phyloP scores from a whole-genome alignment of 2,113 vertebrate genomes.

The Gobio gobio region DNA sequence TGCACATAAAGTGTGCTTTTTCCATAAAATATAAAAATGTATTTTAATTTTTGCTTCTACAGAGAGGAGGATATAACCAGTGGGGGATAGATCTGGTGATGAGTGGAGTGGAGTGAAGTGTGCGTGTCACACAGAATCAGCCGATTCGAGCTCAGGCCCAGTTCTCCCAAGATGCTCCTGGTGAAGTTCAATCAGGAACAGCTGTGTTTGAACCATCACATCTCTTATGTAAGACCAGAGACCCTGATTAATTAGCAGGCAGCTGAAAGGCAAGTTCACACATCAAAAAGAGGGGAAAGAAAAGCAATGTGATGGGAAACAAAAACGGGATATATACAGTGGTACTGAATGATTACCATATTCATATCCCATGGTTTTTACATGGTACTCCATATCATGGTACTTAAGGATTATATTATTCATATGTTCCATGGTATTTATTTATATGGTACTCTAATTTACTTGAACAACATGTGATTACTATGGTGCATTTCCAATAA shows the following conservation, averaged over 20 bases:
- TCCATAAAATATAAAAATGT: background rate
- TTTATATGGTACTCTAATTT: background rate
- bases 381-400: background rate
- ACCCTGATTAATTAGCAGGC: conserved; percentile 40
- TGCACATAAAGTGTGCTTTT: background rate
- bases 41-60: background rate
- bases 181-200: conserved; percentile 10
- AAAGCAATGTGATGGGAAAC: background rate
- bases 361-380: background rate
- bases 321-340: background rate
- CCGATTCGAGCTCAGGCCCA: conserved; percentile 42
- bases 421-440: background rate
- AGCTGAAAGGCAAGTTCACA: conserved; percentile 6
- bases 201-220: conserved; percentile 20
- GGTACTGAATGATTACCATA: background rate
- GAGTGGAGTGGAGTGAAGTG: background rate
- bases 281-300: conserved; percentile 21
- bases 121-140: background rate
- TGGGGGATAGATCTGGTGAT: background rate
- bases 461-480: background rate
- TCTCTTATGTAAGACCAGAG: conserved; percentile 19
- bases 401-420: background rate
- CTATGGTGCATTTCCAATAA: background rate
- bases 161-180: conserved; percentile 25
- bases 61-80: background rate